These are phyloP conservation scores for Drosophila auraria DNA, from an alignment of 1,140 invertebrate genomes.

Conservation along the genomic window DNA sequence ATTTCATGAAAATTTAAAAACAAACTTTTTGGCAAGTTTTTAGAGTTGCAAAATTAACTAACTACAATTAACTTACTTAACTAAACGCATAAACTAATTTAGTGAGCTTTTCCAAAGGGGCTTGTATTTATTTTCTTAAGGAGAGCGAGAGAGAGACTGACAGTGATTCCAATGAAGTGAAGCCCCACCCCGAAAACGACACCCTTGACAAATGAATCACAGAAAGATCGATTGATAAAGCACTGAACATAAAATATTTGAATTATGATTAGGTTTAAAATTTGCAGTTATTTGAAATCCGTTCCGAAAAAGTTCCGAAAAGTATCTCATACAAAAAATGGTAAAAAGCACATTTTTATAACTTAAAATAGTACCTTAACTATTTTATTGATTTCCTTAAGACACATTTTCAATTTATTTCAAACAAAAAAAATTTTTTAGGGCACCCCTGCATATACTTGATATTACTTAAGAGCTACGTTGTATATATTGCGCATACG, in stretches of 20 bases:
- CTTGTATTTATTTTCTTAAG: background rate
- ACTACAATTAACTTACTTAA: background rate
- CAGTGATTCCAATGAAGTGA: background rate
- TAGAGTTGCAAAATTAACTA: too few species aligned
- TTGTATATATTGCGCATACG: conserved; percentile 2
- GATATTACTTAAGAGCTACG: background rate
- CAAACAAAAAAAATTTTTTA: background rate
- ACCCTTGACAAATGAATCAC: conserved; percentile 9
- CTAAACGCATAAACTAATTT: background rate
- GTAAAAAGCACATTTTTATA: too few species aligned
- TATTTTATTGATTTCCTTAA: too few species aligned
- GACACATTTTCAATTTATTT: background rate
- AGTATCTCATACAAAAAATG: background rate
- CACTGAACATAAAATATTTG: conserved; percentile 6
- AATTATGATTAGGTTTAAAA: background rate
- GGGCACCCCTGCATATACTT: background rate
- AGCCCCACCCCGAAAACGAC: background rate
- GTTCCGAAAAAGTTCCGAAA: too few species aligned
- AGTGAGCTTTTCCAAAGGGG: background rate
- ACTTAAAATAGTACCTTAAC: too few species aligned
- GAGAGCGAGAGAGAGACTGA: background rate
- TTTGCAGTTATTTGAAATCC: background rate
- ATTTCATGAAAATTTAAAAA: background rate
- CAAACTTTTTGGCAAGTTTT: background rate
- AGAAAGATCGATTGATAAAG: conserved; percentile 5